Conservation (phyloP, 2,888 invertebrate genomes). For the Drosophila kambysellisi region DNA sequence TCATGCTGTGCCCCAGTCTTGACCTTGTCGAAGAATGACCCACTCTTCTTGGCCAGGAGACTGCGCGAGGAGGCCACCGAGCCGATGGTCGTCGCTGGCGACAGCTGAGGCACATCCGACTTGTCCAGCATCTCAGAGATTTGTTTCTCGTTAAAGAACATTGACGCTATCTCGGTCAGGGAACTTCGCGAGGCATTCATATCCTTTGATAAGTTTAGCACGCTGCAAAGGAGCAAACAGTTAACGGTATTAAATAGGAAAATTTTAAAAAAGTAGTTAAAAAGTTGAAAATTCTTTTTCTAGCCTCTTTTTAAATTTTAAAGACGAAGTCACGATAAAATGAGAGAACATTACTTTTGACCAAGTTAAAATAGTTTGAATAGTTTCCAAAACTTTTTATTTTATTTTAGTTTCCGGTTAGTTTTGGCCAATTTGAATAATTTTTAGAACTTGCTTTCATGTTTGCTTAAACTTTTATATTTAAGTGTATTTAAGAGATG, state of each 20-base stretch:
- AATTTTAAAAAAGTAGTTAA: too few relatives aligned
- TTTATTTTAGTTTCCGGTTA: neutral
- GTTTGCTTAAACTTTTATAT: neutral
- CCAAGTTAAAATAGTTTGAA: neutral
- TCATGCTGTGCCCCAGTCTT: slow-evolving; percentile 90
- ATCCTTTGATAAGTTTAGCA: slow-evolving; percentile 84
- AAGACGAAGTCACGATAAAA: neutral
- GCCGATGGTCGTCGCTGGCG: slow-evolving; percentile 77
- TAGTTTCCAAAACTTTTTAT: neutral
- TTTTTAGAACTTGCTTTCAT: neutral
- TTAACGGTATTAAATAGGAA: neutral
- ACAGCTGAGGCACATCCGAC: slow-evolving; percentile 74
- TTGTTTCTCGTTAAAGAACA: slow-evolving; percentile 82
- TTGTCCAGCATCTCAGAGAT: slow-evolving; percentile 76
- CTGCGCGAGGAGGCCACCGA: slow-evolving; percentile 75
- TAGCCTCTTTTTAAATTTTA: too few relatives aligned
- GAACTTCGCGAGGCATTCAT: slow-evolving; percentile 81
- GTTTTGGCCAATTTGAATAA: neutral
- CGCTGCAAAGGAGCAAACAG: slow-evolving; percentile 50
- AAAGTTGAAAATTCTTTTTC: too few relatives aligned
- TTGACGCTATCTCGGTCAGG: slow-evolving; percentile 87
- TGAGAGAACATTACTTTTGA: neutral
- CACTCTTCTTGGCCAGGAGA: slow-evolving; percentile 84
- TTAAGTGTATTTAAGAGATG: neutral
- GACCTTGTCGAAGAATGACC: slow-evolving; percentile 93